These are phyloP conservation scores for Lepisosteus osseus DNA, from an alignment of 2,113 vertebrate species.

Conservation along the genomic window DNA sequence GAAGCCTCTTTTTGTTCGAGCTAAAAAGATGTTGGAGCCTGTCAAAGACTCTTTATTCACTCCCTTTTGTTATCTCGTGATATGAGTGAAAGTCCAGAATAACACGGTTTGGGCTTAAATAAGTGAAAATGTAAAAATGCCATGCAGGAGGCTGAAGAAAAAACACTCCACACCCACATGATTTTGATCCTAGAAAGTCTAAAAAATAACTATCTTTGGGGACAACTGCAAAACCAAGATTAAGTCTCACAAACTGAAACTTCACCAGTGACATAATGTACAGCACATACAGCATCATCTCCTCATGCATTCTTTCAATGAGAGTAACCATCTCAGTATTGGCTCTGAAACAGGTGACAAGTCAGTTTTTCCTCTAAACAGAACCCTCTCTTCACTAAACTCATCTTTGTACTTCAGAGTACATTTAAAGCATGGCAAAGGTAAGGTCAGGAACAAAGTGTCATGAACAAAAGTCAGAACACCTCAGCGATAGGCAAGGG, in stretches of 20 bases:
- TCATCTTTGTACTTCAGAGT: too few species aligned
- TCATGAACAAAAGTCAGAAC: too few species aligned
- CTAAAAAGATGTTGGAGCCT: slow-evolving; percentile 29
- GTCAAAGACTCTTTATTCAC: slow-evolving; percentile 39
- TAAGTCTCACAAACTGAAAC: too few species aligned
- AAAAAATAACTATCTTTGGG: background rate
- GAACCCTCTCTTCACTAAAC: too few species aligned
- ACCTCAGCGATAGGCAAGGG: too few species aligned
- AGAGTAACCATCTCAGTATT: too few species aligned
- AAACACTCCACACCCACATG: background rate
- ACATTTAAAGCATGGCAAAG: too few species aligned
- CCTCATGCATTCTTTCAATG: too few species aligned
- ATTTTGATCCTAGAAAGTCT: background rate
- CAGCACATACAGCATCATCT: too few species aligned
- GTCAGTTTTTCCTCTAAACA: background rate
- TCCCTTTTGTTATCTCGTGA: slow-evolving; percentile 15
- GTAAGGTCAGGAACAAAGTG: too few species aligned
- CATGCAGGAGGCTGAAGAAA: slow-evolving; percentile 1
- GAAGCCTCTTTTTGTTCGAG: slow-evolving; percentile 30
- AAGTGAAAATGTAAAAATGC: background rate
- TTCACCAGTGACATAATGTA: too few species aligned
- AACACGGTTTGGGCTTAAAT: background rate
- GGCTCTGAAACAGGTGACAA: background rate
- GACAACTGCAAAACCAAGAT: too few species aligned
- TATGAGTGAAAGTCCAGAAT: background rate